phyloP scores from a whole-genome alignment of 2,888 invertebrate species.

The Zygothrica quintamaculata region DNA sequence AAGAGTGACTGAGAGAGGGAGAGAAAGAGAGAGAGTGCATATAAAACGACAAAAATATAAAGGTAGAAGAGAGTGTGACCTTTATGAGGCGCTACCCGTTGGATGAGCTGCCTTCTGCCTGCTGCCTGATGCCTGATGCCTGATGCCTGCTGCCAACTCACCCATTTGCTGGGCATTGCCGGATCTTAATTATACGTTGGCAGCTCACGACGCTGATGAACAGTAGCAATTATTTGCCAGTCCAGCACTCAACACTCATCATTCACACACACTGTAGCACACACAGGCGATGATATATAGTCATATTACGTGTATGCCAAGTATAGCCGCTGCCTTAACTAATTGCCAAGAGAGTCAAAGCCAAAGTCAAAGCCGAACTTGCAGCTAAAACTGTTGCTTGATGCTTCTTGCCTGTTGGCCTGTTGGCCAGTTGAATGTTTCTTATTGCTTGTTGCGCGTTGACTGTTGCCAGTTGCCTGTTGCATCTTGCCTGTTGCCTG shows the following conservation, averaged over 20 bases:
- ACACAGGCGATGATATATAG: conserved; percentile 62
- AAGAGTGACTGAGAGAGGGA: conserved; percentile 1
- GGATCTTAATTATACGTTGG: conserved; percentile 75
- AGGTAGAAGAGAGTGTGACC: conserved; percentile 45
- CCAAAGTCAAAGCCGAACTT: conserved; percentile 53
- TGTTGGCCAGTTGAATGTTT: no score
- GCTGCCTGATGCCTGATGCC: not conserved
- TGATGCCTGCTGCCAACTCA: not conserved
- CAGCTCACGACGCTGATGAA: conserved; percentile 64
- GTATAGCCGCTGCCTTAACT: conserved; percentile 48
- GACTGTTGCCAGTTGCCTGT: no score
- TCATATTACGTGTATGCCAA: conserved; percentile 71
- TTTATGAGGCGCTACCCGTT: conserved; percentile 40
- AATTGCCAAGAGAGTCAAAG: conserved; percentile 54
- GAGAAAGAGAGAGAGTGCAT: conserved; percentile 12
- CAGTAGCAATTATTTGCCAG: conserved; percentile 78
- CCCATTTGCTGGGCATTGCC: conserved; percentile 3
- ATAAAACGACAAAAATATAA: no score
- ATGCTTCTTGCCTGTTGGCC: no score
- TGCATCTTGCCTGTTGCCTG: no score
- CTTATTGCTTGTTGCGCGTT: no score
- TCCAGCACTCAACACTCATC: conserved; percentile 66
- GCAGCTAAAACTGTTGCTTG: not conserved
- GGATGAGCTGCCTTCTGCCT: conserved; percentile 3
- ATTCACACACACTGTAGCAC: conserved; percentile 7